Conservation (phyloP, 2,113 vertebrate species). For the Thomomys bottae region DNA sequence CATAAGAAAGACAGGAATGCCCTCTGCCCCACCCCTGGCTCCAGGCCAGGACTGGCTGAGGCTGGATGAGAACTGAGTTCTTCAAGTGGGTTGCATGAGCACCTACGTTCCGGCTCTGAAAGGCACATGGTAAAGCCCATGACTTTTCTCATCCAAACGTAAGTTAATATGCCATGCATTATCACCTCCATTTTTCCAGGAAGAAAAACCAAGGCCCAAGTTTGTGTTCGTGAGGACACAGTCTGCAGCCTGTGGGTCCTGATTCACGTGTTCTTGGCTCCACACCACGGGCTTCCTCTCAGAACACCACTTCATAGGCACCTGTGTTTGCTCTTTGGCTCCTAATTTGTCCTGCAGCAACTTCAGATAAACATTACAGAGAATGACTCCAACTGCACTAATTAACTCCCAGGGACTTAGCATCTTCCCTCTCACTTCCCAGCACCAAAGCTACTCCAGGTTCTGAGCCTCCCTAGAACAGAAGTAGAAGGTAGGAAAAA, state of each 20-base stretch:
- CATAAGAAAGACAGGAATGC: not conserved
- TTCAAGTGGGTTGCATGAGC: accelerated
- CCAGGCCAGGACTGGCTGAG: not conserved
- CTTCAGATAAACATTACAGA: not conserved
- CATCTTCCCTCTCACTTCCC: not conserved
- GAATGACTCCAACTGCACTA: constrained; percentile 20
- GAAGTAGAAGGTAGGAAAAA: not conserved
- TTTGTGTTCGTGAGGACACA: too few relatives aligned
- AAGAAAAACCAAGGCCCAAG: not conserved
- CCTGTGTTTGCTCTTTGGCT: not conserved
- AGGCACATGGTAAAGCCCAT: not conserved
- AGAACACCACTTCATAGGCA: not conserved
- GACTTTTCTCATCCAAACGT: not conserved
- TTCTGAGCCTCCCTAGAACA: not conserved
- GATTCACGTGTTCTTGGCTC: not conserved
- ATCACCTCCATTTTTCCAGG: not conserved
- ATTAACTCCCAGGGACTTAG: constrained; percentile 61
- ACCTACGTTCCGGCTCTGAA: not conserved
- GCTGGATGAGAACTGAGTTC: not conserved
- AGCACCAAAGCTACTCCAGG: not conserved
- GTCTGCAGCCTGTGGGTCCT: not conserved
- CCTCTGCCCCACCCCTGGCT: not conserved
- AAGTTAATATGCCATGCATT: not conserved
- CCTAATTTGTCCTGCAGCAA: constrained; percentile 57
- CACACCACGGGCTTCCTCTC: not conserved